Evolutionary conservation across 1,140 invertebrate species (phyloP).

Genomic region (Argopecten irradians): DNA sequence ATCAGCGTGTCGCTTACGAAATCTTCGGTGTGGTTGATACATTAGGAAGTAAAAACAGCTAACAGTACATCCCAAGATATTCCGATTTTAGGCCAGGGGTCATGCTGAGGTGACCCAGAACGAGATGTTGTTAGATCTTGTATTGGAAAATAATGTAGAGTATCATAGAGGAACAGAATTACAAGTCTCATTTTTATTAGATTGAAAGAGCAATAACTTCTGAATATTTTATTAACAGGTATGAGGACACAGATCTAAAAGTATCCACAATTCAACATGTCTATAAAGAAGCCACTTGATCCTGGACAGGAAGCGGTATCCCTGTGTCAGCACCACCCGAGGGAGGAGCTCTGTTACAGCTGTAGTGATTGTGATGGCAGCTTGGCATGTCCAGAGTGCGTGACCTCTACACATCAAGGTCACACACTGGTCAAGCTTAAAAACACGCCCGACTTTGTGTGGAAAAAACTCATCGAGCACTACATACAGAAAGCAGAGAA

Average conservation of each 20-base stretch:
- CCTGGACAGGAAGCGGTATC: not conserved
- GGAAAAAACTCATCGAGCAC: not conserved
- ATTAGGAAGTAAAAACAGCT: too few relatives aligned
- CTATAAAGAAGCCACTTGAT: not conserved
- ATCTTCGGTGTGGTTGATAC: too few relatives aligned
- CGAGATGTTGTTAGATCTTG: too few relatives aligned
- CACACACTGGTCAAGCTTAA: not conserved
- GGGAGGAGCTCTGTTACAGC: not conserved
- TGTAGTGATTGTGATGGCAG: not conserved
- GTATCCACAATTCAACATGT: not conserved
- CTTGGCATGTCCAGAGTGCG: not conserved
- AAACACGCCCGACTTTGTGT: not conserved
- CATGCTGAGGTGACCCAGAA: too few relatives aligned
- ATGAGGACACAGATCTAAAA: not conserved
- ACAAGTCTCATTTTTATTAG: too few relatives aligned
- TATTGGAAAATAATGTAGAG: too few relatives aligned
- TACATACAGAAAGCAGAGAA: not conserved
- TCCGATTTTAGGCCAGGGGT: too few relatives aligned
- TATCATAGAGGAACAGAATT: too few relatives aligned
- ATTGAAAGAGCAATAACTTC: too few relatives aligned
- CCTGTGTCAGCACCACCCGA: not conserved
- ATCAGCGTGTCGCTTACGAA: too few relatives aligned
- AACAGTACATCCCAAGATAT: too few relatives aligned
- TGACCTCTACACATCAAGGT: conserved; percentile 7
- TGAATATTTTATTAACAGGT: not conserved